These are phyloP conservation scores for Spermophilus dauricus DNA, from an alignment of 2,113 vertebrate species.

Conservation along the genomic window DNA sequence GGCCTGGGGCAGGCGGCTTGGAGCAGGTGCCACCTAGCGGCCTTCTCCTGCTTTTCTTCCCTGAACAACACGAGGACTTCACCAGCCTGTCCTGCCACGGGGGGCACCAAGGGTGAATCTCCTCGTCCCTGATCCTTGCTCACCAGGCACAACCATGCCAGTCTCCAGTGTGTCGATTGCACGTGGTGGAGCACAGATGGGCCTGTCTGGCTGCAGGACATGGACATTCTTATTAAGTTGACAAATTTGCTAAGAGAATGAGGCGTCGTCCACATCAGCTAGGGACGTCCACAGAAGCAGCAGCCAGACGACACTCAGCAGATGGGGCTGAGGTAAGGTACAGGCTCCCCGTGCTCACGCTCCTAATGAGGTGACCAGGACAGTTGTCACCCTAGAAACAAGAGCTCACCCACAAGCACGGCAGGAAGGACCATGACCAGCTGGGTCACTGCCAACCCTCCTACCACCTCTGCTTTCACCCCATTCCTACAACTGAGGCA, in stretches of 20 bases:
- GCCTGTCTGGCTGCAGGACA: neutral
- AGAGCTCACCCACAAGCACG: neutral
- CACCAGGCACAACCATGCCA: neutral
- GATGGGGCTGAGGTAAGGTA: neutral
- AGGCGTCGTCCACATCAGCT: no score
- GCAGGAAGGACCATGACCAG: fast-evolving
- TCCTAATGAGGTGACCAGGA: neutral
- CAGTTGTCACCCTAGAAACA: fast-evolving
- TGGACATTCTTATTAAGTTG: fast-evolving
- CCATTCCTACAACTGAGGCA: neutral
- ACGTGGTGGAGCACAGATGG: neutral
- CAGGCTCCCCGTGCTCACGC: neutral
- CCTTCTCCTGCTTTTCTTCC: fast-evolving
- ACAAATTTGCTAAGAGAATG: fast-evolving
- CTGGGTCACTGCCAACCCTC: fast-evolving
- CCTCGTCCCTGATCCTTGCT: neutral
- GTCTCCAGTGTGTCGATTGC: no score
- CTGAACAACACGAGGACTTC: neutral
- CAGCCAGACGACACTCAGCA: fast-evolving
- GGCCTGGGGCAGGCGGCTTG: neutral
- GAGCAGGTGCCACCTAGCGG: fast-evolving
- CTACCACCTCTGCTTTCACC: no score
- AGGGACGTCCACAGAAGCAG: fast-evolving
- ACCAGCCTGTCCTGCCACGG: neutral
- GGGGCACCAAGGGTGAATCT: fast-evolving